Evolutionary conservation across 2,888 invertebrate species (phyloP), one percentile per base, ranked within the genome.

Genomic region (Clanis bilineata): DNA sequence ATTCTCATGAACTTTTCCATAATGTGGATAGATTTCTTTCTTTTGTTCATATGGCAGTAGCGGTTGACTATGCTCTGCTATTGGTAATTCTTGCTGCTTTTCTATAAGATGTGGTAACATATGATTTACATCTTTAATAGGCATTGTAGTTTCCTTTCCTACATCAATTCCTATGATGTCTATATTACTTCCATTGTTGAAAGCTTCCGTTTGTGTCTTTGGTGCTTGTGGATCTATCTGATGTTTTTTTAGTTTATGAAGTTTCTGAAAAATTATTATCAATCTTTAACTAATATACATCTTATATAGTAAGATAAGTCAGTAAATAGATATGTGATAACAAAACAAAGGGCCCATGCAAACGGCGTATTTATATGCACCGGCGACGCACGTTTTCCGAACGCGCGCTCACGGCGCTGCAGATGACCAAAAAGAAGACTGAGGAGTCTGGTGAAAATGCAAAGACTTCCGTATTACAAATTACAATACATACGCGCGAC

Each of bases 131-230:
- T 80, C 79, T 69, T 84, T 82, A 22, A 79, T 65, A 3, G 78
- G 76, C 57, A 71, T 61, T 2, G 79, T 75, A 0, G 79, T 70
- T 56, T 84, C 86, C 64, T 87, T 87, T 0, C 76, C 85, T 2
- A 84, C 87, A 65, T 90, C 89, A 56, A 88, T 76, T 22, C 82
- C 83, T 55, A 88, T 85, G 36, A 90, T 87, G 63, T 90, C 90
- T 61, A 89, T 86, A 45, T 84, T 86, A 45, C 73, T 76, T 54
- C 72, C 80, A 58, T 76, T 82, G 57, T 79, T 83, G 51, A 72
- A 82, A 5, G 65, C 67, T 56, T 86, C 83, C 63, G 74, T 81
- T 64, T 77, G 82, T n/a, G 68, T 60, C 66, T 82, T 82, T 0
- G 66, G 36, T 28, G 64, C 68, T 36, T 76, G 76, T 7, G 68